Conservation (phyloP, 2,113 vertebrate species). For the Phalacrocorax carbo region DNA sequence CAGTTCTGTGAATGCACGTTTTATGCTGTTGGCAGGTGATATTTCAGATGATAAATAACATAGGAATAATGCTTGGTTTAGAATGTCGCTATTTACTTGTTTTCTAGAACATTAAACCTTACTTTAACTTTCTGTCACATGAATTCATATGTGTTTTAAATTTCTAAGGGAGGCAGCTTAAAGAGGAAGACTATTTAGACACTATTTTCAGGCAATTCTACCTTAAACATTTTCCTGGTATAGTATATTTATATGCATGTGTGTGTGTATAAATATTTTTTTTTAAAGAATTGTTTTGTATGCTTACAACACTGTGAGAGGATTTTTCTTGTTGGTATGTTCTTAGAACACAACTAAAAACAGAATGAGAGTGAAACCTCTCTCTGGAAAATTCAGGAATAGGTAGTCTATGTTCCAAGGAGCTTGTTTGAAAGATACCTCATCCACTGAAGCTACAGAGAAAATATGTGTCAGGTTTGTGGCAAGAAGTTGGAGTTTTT, state of each 20-base stretch:
- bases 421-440: background rate
- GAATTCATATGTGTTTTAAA: background rate
- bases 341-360: background rate
- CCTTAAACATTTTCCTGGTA: background rate
- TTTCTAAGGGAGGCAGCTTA: background rate
- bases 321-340: background rate
- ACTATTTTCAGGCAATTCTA: background rate
- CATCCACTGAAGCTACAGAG: background rate
- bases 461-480: background rate
- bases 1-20: background rate
- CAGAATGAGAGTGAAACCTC: background rate
- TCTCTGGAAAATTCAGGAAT: background rate
- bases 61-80: accelerated
- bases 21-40: background rate
- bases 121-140: background rate
- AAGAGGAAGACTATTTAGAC: background rate
- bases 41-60: background rate
- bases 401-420: background rate
- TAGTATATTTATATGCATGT: background rate
- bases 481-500: background rate
- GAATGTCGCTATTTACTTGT: background rate
- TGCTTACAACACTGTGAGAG: background rate
- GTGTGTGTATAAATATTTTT: background rate
- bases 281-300: background rate
- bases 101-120: background rate